phyloP scores from a whole-genome alignment of 2,888 invertebrate species.

The Nomada lathburiana region DNA sequence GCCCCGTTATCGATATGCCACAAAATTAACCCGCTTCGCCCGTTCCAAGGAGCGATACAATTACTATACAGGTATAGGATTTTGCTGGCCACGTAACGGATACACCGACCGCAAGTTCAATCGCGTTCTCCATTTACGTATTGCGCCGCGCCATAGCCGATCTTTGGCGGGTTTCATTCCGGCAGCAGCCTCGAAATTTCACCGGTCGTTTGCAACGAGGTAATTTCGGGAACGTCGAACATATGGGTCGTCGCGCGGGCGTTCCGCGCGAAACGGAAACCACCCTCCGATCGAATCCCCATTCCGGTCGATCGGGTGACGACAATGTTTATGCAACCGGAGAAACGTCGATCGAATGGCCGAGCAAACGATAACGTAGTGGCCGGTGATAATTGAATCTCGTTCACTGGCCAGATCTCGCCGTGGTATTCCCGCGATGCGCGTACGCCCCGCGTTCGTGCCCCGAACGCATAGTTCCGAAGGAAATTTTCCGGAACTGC shows the following conservation, averaged over 20 bases:
- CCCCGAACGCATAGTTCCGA: too few species aligned
- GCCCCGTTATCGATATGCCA: neutral
- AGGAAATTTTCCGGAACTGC: neutral
- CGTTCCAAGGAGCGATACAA: neutral
- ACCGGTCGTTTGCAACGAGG: constrained; percentile 3
- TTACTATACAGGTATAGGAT: neutral
- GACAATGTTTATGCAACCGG: constrained; percentile 50
- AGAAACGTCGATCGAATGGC: constrained; percentile 49
- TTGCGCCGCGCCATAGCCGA: neutral
- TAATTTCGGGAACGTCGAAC: constrained; percentile 5
- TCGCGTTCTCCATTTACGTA: constrained; percentile 5
- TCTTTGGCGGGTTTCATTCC: neutral
- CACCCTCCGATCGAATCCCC: constrained; percentile 5
- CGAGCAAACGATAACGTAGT: constrained; percentile 30
- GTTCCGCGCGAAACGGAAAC: neutral
- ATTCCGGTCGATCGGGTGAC: constrained; percentile 11
- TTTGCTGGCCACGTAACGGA: neutral
- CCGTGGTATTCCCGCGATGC: neutral
- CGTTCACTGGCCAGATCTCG: neutral
- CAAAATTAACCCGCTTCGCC: neutral
- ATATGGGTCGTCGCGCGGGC: neutral
- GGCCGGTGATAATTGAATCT: constrained; percentile 47
- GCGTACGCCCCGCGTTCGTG: neutral
- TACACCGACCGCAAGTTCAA: neutral
- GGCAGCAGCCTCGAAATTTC: constrained; percentile 13